Evolutionary conservation across 1,140 invertebrate species (phyloP), one percentile per base, ranked within the genome.

Genomic region (Harlomillsia oculata): DNA sequence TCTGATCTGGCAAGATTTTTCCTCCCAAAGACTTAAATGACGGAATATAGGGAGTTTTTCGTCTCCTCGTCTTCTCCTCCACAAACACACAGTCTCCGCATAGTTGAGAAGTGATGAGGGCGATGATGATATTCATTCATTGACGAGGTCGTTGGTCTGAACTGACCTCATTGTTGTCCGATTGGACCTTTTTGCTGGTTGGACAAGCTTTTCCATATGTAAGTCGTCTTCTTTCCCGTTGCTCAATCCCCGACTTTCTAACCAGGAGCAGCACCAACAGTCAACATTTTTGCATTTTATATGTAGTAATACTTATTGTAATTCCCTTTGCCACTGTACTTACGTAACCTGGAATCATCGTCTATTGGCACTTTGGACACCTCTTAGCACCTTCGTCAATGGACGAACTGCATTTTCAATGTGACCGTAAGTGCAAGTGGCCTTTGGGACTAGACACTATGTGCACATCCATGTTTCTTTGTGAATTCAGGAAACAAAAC

Each of bases 81-180:
- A 14, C 16, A 45, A 13, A 45, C 14, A 45, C 29, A 25, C 26
- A 45, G 25, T 45, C 21, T 21, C 23, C 28, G 25, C 13, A 26
- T 45, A 11, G 2, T 8, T 11, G 43, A 45, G 43, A 26, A 25
- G 39, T 20, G 39, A 20, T 20, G 39, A 41, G 18, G 18, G 39
- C 18, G 9, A 45, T 23, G 43, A 6, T 9, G 11, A 50, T 39
- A 50, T 58, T 58, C 56, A 58, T 53, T 59, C 52, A 53, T 53
- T 53, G 23, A 20, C 20, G 29, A 53, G 57, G 57, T 59, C 57
- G 54, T 48, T 32, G 46, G 36, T 54, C 51, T 53, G 20, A 53
- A 59, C 57, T 59, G 57, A 54, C 57, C 57, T 51, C 57, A 59
- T 59, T 59, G 57, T 54, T 39, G 34, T 37, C 16, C 11, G 18